phyloP scores from a whole-genome alignment of 1,140 invertebrate genomes.

The Macrocentrus cingulum region DNA sequence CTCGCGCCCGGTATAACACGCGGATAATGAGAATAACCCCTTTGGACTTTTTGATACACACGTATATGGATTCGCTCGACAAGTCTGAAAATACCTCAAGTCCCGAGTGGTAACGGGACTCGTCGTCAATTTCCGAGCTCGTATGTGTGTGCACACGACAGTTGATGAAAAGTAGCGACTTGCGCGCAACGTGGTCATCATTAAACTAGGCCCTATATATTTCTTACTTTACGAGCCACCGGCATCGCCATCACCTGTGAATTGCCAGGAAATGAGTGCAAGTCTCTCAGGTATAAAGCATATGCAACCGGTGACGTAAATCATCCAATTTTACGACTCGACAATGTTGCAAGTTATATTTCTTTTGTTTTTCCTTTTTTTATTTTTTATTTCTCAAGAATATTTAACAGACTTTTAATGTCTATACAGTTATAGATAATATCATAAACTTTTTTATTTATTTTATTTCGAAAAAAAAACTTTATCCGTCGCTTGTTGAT shows the following conservation, averaged over 20 bases:
- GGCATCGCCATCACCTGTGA: conserved; percentile 7
- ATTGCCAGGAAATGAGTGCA: conserved; percentile 4
- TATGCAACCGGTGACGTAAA: conserved; percentile 1
- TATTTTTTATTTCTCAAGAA: background rate
- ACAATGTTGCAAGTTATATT: background rate
- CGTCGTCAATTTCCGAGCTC: background rate
- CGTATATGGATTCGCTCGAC: no score
- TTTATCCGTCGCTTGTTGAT: no score
- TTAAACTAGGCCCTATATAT: background rate
- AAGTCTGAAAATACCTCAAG: no score
- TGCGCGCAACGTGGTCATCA: background rate
- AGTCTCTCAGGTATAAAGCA: no score
- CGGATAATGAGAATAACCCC: background rate
- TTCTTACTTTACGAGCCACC: conserved; percentile 10
- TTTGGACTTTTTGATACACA: background rate
- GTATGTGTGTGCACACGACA: background rate
- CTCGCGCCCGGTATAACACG: background rate
- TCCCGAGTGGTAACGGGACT: no score
- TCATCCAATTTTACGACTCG: background rate
- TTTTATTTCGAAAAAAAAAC: no score
- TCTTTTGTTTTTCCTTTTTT: background rate
- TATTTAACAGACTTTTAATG: background rate
- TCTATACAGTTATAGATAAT: background rate
- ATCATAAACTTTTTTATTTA: background rate
- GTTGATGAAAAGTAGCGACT: background rate